Conservation (phyloP, 2,888 invertebrate species). For the Elgonia sp. region DNA sequence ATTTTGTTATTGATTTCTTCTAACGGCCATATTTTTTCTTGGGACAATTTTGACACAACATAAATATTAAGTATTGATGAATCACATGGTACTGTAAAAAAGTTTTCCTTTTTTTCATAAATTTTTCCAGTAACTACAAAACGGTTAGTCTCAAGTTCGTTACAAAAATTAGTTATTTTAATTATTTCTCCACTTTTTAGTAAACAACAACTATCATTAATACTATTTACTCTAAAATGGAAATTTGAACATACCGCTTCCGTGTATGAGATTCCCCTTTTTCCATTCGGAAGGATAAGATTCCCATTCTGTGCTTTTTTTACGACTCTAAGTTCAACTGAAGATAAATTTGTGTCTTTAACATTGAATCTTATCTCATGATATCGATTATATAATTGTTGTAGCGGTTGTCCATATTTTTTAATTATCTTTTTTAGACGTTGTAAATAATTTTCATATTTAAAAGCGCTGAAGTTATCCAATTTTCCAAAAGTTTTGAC, state of each 20-base stretch:
- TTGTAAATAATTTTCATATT: conserved; percentile 56
- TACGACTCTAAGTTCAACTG: no score
- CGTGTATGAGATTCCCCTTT: conserved; percentile 24
- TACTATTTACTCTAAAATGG: conserved; percentile 19
- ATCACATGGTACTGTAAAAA: no score
- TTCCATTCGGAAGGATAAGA: conserved; percentile 28
- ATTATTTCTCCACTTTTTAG: conserved; percentile 40
- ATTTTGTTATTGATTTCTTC: no score
- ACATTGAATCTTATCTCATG: conserved; percentile 44
- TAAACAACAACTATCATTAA: conserved; percentile 30
- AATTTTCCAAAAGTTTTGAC: conserved; percentile 50
- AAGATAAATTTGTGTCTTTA: no score
- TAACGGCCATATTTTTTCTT: no score
- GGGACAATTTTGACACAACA: no score
- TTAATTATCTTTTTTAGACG: conserved; percentile 43
- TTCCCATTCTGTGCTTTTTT: conserved; percentile 10
- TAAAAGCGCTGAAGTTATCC: conserved; percentile 68
- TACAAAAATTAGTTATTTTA: conserved; percentile 11
- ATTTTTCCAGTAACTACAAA: no score
- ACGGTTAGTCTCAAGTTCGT: no score
- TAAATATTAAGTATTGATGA: no score
- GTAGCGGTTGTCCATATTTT: conserved; percentile 58
- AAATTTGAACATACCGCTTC: conserved; percentile 27
- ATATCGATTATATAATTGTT: conserved; percentile 60
- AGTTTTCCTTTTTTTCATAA: no score